Evolutionary conservation across 30 jellyfish, hydroid and myxozoan species (phyloP).

Genomic region (Aurelia sp.): DNA sequence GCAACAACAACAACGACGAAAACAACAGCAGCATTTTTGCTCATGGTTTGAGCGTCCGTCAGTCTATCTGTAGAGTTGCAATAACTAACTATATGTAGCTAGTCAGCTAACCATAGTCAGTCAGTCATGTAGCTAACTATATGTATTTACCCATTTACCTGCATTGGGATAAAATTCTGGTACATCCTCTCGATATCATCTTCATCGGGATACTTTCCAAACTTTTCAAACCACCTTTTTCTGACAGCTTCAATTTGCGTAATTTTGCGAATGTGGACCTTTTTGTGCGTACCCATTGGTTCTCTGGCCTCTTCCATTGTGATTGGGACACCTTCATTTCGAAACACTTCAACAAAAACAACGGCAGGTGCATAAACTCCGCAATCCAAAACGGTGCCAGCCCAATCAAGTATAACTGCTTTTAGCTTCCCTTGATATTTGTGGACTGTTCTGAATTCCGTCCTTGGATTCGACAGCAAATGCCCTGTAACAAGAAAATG

Average conservation of each 20-base stretch:
- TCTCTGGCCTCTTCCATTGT: conserved; percentile 97
- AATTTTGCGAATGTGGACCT: conserved; percentile 84
- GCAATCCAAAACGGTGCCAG: conserved; percentile 97
- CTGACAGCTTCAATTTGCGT: conserved; percentile 96
- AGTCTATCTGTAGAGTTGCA: too few species aligned
- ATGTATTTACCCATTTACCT: conserved; percentile 35
- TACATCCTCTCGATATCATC: conserved; percentile 94
- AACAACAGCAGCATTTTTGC: too few species aligned
- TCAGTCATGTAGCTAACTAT: too few species aligned
- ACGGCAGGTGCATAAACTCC: conserved; percentile 99
- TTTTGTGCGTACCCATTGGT: conserved; percentile 98
- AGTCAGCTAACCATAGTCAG: too few species aligned
- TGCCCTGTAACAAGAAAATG: conserved; percentile 48
- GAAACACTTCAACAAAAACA: conserved; percentile 85
- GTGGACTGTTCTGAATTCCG: conserved; percentile 83
- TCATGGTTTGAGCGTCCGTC: too few species aligned
- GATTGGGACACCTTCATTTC: conserved; percentile 94
- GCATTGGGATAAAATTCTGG: conserved; percentile 93
- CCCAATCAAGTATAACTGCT: conserved; percentile 97
- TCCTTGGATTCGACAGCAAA: conserved; percentile 82
- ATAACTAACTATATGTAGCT: too few species aligned
- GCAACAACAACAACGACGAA: too few species aligned
- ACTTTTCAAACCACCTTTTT: conserved; percentile 84
- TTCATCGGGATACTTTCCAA: conserved; percentile 84
- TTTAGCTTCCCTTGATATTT: conserved; percentile 92